Evolutionary conservation across 2,797 vertebrate genomes (phyloP).

Genomic region (Falco berigora): DNA sequence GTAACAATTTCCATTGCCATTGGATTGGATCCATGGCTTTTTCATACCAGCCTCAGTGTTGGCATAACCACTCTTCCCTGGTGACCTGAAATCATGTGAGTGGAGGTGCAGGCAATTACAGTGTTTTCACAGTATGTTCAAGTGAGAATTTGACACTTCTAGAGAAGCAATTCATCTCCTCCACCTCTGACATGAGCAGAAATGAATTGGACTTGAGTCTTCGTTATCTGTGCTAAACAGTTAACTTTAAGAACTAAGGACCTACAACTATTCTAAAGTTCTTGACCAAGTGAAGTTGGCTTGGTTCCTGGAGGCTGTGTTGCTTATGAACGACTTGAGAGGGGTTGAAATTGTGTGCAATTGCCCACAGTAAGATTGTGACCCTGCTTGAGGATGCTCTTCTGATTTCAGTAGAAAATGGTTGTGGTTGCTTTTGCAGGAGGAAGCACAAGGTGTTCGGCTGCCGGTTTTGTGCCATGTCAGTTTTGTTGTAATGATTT

Average conservation of each 20-base stretch:
- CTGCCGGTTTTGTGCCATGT: neutral
- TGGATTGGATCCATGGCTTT: neutral
- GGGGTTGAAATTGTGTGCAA: neutral
- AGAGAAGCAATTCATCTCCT: neutral
- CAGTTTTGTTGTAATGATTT: neutral
- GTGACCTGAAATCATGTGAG: fast-evolving
- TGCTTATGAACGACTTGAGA: neutral
- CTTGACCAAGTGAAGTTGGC: neutral
- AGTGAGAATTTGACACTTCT: neutral
- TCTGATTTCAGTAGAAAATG: neutral
- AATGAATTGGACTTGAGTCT: neutral
- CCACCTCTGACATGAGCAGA: neutral
- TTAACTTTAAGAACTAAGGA: neutral
- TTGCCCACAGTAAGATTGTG: fast-evolving
- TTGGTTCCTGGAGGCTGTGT: neutral
- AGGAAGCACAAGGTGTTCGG: neutral
- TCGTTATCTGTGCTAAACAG: neutral
- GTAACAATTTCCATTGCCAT: neutral
- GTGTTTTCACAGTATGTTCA: neutral
- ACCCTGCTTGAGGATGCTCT: neutral
- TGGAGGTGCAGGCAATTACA: neutral
- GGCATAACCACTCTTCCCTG: neutral
- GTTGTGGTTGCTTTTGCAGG: neutral
- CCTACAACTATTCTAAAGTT: neutral
- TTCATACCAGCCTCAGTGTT: neutral